These are phyloP conservation scores for Nomada fucata DNA, from an alignment of 2,888 invertebrate genomes.

Conservation along the genomic window DNA sequence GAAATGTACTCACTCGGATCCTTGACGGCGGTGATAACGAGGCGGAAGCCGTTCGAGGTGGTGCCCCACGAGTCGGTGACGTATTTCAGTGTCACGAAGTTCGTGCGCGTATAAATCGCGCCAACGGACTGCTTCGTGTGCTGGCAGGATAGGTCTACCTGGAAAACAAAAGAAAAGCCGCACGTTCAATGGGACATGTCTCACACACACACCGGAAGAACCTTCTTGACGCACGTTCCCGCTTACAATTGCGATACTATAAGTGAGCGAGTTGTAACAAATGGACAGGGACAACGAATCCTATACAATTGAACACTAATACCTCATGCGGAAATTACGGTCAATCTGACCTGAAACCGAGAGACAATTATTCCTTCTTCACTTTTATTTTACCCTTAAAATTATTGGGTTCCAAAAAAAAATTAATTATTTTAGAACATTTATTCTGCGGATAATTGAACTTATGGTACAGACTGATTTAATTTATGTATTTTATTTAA, in stretches of 20 bases:
- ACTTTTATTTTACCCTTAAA: too few species aligned
- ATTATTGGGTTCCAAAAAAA: too few species aligned
- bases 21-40: slow-evolving; percentile 97
- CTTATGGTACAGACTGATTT: too few species aligned
- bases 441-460: too few species aligned
- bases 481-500: too few species aligned
- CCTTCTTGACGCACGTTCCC: background rate
- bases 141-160: slow-evolving; percentile 96
- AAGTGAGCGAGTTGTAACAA: too few species aligned
- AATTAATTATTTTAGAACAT: too few species aligned
- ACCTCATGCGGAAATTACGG: too few species aligned
- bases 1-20: slow-evolving; percentile 92
- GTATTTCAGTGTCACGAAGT: slow-evolving; percentile 97
- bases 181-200: slow-evolving; percentile 38
- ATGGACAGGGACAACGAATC: too few species aligned
- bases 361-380: too few species aligned
- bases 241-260: background rate
- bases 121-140: slow-evolving; percentile 95
- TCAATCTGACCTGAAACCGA: too few species aligned
- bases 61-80: slow-evolving; percentile 97
- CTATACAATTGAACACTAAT: too few species aligned
- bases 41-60: slow-evolving; percentile 95
- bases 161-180: slow-evolving; percentile 82
- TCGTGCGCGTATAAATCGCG: slow-evolving; percentile 95
- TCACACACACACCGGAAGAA: background rate